Percentiles rank a stretch among this genome's conserved stretches.
Conservation (phyloP, 2,113 vertebrate species). For the Macroglossus sobrinus region DNA sequence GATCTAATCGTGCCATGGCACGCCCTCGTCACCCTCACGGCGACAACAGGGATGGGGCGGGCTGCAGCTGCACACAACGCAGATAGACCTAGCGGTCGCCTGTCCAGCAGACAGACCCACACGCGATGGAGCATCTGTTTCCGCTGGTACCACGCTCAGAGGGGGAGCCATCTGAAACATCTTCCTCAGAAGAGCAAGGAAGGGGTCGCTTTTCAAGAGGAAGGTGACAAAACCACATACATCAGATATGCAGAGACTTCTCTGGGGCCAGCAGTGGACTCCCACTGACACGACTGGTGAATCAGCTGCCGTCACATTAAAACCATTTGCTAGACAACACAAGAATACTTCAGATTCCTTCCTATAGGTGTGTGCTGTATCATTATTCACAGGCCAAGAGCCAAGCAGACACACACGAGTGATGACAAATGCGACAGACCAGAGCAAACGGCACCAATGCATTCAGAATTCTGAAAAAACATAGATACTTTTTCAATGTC, state of each 20-base stretch:
- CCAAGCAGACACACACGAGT: background rate
- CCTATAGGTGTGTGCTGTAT: background rate
- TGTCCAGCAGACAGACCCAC: no score
- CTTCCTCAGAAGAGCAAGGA: accelerated
- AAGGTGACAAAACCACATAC: background rate
- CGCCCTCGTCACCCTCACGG: background rate
- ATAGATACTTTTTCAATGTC: background rate
- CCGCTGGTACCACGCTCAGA: no score
- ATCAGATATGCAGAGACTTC: no score
- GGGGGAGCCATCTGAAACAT: no score
- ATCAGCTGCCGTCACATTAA: background rate
- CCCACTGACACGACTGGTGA: background rate
- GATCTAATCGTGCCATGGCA: background rate
- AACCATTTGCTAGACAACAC: background rate
- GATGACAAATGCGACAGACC: background rate
- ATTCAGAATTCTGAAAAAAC: background rate
- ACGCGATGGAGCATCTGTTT: no score
- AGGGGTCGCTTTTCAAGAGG: background rate
- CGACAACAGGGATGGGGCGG: background rate
- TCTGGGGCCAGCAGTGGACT: background rate
- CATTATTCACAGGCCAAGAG: background rate
- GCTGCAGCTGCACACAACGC: no score
- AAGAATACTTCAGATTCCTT: background rate
- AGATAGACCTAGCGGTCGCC: background rate
- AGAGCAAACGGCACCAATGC: background rate